Conservation (phyloP, 1,140 invertebrate genomes). For the Augochlora pura region DNA sequence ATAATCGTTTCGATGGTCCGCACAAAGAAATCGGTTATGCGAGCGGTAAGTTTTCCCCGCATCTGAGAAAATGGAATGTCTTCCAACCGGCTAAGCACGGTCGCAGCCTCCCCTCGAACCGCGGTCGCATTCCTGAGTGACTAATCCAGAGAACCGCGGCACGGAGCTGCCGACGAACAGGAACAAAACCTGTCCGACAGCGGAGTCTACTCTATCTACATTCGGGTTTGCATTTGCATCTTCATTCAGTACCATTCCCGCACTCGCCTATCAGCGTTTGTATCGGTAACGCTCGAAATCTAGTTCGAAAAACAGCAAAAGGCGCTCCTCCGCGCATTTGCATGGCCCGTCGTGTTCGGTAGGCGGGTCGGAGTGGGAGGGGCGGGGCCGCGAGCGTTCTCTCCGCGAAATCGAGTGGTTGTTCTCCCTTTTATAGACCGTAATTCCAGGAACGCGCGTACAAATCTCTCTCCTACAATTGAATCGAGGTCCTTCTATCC, state of each 20-base stretch:
- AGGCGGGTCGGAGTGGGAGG: no score
- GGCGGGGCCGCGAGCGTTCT: background rate
- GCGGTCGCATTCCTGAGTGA: constrained; percentile 55
- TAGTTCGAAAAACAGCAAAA: constrained; percentile 50
- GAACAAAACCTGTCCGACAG: background rate
- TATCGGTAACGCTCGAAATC: background rate
- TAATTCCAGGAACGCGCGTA: no score
- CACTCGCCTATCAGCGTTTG: no score
- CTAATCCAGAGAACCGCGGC: constrained; percentile 48
- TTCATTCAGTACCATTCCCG: no score
- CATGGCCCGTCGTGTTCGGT: constrained; percentile 26
- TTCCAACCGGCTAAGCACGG: background rate
- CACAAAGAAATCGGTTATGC: background rate
- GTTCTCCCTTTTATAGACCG: constrained; percentile 3
- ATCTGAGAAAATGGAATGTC: background rate
- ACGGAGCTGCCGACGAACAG: constrained; percentile 16
- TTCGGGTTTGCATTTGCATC: no score
- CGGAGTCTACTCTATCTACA: background rate
- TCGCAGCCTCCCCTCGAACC: constrained; percentile 26
- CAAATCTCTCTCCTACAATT: no score
- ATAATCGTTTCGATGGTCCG: no score
- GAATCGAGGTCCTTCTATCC: no score
- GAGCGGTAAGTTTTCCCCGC: background rate
- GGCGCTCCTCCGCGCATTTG: constrained; percentile 34
- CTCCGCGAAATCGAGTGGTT: background rate